Evolutionary conservation across 2,113 vertebrate species (phyloP), one percentile per base, ranked within the genome.

Genomic region (Eulemur macaco): DNA sequence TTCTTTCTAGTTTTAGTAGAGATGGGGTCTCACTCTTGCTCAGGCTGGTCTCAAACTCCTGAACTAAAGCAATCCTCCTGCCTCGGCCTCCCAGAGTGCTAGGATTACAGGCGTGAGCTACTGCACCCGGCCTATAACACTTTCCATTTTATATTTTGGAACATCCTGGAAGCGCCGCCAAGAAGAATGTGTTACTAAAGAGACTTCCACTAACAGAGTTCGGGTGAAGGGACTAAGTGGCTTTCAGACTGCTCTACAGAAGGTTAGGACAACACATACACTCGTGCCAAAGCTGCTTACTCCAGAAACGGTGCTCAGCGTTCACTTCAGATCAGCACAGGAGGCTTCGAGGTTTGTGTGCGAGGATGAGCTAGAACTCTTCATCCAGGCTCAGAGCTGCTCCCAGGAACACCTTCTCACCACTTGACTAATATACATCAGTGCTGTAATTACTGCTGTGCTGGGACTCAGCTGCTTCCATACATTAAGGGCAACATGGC

Each of bases 251-350:
- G 11, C 15, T 73, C 77, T 42, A 1, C 7, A 9, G 0, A 12
- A 50, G 12, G 73, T 42, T 8, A 20, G n/a, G 9, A 9, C 0
- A 25, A 29, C 39, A 42, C 18, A 50, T 18, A 71, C 13, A 10
- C n/a, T 60, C 0, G 1, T 1, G 27, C 21, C 7, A 1, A 0
- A 42, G 56, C 25, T 71, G 31, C 81, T 15, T 37, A 14, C 12
- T 64, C 63, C 56, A 78, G 45, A 58, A 69, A 66, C 1, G 8
- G 5, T 8, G 11, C 6, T 20, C 4, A 29, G 23, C 1, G 31
- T 12, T 54, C 39, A 10, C 1, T 3, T 21, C 29, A 3, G 42
- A 68, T 34, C 29, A n/a, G 71, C 20, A 25, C 1, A 0, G 25
- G 47, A 20, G 21, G 15, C 29, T 0, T 14, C 11, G 34, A 71